Evolutionary conservation across 2,888 invertebrate genomes (phyloP).

Genomic region (Cynaeus angustus): DNA sequence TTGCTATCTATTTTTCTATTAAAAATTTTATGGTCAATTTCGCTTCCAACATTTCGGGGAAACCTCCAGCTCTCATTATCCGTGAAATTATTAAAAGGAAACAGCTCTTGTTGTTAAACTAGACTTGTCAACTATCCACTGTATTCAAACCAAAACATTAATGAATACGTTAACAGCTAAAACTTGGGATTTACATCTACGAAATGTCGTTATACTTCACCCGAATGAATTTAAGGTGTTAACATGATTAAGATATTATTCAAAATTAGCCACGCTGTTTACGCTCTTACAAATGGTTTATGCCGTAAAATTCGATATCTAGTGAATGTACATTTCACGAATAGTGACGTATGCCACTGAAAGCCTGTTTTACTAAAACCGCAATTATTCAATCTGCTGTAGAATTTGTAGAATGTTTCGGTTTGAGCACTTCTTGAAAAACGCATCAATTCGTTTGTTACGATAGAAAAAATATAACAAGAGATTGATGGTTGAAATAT

Average conservation of each 20-base stretch:
- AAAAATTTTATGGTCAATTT: conserved; percentile 38
- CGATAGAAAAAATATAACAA: background rate
- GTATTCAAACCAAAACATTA: background rate
- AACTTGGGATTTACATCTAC: background rate
- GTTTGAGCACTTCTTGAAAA: background rate
- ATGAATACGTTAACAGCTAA: background rate
- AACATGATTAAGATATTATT: conserved; percentile 36
- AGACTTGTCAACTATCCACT: background rate
- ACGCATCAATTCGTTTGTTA: background rate
- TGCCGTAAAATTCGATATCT: conserved; percentile 11
- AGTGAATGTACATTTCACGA: conserved; percentile 7
- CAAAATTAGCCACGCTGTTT: conserved; percentile 34
- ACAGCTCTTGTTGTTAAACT: background rate
- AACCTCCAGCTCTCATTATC: conserved; percentile 17
- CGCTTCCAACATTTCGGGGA: conserved; percentile 22
- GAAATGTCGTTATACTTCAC: conserved; percentile 9
- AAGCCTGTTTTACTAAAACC: background rate
- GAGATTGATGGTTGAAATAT: background rate
- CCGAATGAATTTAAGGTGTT: conserved; percentile 28
- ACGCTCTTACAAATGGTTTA: conserved; percentile 10
- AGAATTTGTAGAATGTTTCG: conserved; percentile 5
- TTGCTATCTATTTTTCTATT: conserved; percentile 29
- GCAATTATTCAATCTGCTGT: too few species aligned
- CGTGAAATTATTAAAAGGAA: conserved; percentile 28
- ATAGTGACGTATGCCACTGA: background rate